phyloP scores from a whole-genome alignment of 2,797 vertebrate species.

The Heteromormyrus szaboi region DNA sequence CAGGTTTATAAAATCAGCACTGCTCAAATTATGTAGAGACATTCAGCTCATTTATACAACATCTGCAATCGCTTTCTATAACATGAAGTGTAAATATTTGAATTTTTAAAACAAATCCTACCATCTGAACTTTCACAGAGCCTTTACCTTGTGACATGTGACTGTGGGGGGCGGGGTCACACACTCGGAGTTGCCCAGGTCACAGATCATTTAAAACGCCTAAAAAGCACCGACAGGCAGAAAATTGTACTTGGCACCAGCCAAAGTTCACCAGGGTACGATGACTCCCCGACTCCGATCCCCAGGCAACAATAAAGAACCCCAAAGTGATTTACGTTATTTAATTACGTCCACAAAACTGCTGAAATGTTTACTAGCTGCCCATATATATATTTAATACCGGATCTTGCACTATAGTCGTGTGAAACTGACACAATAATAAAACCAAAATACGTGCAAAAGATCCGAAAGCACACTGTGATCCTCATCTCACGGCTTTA shows the following conservation, averaged over 20 bases:
- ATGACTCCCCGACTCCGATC: neutral
- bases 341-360: neutral
- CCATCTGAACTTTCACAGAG: neutral
- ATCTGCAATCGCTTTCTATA: neutral
- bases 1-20: neutral
- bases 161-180: neutral
- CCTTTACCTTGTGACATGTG: neutral
- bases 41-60: neutral
- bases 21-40: neutral
- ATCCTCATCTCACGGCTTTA: neutral
- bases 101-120: neutral
- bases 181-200: neutral
- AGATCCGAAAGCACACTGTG: neutral
- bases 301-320: neutral
- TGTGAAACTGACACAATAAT: neutral
- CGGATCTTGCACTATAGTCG: neutral
- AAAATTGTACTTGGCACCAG: neutral
- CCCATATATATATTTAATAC: neutral
- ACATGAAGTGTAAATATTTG: neutral
- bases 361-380: neutral
- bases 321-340: neutral
- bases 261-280: neutral
- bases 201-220: neutral
- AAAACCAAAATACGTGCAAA: neutral
- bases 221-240: neutral